These are phyloP conservation scores for Dicaeum eximium DNA, from an alignment of 2,113 vertebrate species.

Conservation along the genomic window DNA sequence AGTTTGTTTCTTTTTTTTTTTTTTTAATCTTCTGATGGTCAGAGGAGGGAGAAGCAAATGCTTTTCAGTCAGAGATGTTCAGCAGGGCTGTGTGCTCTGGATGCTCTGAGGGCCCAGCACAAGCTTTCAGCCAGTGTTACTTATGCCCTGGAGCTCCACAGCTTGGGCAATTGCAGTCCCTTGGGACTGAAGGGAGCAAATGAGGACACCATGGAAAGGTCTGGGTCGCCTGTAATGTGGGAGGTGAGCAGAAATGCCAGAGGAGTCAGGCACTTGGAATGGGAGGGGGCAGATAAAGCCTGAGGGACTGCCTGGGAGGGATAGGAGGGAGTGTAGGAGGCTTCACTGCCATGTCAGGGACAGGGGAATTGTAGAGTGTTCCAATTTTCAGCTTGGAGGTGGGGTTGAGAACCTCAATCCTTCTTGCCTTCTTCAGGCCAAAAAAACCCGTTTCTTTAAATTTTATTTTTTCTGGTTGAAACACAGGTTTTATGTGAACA, in stretches of 20 bases:
- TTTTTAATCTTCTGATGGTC: neutral
- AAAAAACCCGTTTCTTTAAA: neutral
- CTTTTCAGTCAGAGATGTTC: neutral
- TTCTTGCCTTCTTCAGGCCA: neutral
- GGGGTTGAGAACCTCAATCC: neutral
- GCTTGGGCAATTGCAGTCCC: neutral
- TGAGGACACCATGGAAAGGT: neutral
- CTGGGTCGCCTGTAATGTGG: neutral
- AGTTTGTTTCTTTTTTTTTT: neutral
- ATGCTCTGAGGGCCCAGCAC: neutral
- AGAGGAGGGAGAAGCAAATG: neutral
- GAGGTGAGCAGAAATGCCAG: conserved; percentile 28
- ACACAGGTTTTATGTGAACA: neutral
- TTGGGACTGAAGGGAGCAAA: neutral
- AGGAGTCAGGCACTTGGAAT: conserved; percentile 52
- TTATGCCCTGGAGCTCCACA: neutral
- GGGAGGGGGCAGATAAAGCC: conserved; percentile 14
- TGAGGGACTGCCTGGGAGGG: accelerated
- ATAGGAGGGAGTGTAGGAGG: neutral
- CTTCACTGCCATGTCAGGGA: neutral
- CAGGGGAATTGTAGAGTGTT: neutral
- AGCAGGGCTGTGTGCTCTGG: neutral
- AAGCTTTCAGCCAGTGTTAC: neutral
- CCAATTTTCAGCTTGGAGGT: neutral
- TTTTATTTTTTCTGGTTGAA: neutral